Conservation (phyloP, 1,140 invertebrate species). For the Drosophila bocqueti region DNA sequence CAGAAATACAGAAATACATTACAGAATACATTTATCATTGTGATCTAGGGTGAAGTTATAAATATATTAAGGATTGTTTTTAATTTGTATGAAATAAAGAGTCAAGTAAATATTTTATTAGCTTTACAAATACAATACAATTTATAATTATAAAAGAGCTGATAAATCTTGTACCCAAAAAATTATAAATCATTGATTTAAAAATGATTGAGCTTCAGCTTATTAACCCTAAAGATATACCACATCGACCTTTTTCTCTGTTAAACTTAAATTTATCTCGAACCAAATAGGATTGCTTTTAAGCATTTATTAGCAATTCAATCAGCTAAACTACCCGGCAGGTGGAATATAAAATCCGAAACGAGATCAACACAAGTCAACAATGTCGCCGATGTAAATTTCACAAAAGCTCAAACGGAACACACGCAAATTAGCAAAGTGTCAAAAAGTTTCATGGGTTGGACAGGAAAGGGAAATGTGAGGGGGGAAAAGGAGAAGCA, state of each 20-base stretch:
- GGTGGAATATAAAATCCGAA: slow-evolving; percentile 22
- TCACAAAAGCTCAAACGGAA: slow-evolving; percentile 35
- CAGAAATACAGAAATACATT: not conserved
- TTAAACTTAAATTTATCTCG: not conserved
- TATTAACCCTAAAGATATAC: too few species aligned
- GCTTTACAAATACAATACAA: not conserved
- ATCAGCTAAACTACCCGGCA: slow-evolving; percentile 30
- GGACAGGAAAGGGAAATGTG: slow-evolving; percentile 5
- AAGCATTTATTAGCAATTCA: slow-evolving; percentile 43
- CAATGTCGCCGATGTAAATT: slow-evolving; percentile 39
- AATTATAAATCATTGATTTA: not conserved
- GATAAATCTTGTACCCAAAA: too few species aligned
- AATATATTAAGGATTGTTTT: not conserved
- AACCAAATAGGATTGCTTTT: slow-evolving; percentile 1
- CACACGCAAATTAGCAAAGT: slow-evolving; percentile 48
- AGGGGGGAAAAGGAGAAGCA: not conserved
- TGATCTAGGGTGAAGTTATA: not conserved
- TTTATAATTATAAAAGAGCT: not conserved
- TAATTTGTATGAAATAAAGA: not conserved
- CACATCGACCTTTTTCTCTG: not conserved
- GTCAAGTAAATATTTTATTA: not conserved
- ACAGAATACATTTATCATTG: not conserved
- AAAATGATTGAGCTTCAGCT: not conserved
- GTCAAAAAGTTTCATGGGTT: slow-evolving; percentile 33
- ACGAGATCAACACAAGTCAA: slow-evolving; percentile 38